These are phyloP conservation scores for Pituophis catenifer DNA, from an alignment of 2,113 vertebrate species.

Conservation along the genomic window DNA sequence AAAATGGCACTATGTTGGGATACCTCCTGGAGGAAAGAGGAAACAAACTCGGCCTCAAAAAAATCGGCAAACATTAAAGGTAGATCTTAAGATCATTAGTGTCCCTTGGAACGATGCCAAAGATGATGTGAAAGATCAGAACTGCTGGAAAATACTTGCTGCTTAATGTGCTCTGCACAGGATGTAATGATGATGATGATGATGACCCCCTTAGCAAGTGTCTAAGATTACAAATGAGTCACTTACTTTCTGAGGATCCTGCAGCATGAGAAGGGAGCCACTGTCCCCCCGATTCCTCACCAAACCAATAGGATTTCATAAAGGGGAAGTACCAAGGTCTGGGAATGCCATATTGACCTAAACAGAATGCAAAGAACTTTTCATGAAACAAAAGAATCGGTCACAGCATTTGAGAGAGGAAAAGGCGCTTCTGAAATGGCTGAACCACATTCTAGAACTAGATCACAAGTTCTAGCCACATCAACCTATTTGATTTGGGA, in stretches of 20 bases:
- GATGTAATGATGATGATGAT: not conserved
- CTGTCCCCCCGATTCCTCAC: conserved; percentile 73
- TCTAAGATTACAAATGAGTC: not conserved
- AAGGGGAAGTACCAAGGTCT: conserved; percentile 93
- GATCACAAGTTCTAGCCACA: not conserved
- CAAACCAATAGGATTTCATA: conserved; percentile 93
- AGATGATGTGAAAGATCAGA: not conserved
- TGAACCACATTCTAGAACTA: not conserved
- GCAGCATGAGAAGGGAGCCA: conserved; percentile 65
- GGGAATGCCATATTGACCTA: conserved; percentile 96
- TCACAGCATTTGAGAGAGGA: not conserved
- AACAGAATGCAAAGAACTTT: conserved; percentile 30
- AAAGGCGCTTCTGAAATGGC: not conserved
- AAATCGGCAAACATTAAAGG: not conserved
- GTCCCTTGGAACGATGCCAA: not conserved
- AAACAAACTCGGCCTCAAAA: not conserved
- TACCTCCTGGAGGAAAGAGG: not conserved
- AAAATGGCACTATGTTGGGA: not conserved
- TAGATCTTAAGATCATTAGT: not conserved
- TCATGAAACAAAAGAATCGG: not conserved
- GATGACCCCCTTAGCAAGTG: not conserved
- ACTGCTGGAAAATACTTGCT: not conserved
- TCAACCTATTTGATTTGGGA: not conserved
- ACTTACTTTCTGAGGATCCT: conserved; percentile 78
- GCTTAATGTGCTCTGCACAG: not conserved